Percentiles rank a stretch among this genome's conserved stretches.
Conservation (phyloP, 2,113 vertebrate genomes). For the Cervus canadensis region DNA sequence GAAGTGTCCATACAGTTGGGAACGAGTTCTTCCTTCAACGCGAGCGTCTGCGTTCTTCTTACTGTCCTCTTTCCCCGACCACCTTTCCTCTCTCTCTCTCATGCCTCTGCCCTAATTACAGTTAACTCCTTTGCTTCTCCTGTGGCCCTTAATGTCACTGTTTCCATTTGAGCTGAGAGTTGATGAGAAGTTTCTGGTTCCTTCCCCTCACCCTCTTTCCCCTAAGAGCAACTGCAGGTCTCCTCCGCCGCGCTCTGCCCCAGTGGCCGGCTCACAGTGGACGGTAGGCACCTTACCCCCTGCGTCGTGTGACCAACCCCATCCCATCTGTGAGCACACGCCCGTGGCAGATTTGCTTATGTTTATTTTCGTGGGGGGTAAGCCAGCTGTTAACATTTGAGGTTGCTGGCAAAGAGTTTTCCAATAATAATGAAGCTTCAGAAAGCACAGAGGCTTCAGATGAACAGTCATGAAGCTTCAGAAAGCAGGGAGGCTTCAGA, state of each 20-base stretch:
- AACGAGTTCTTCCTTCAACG: rapidly evolving
- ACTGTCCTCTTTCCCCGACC: rapidly evolving
- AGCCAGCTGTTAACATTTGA: neutral
- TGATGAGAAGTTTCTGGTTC: rapidly evolving
- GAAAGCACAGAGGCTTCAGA: neutral
- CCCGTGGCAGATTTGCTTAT: neutral
- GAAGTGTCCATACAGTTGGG: rapidly evolving
- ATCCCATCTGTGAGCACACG: rapidly evolving
- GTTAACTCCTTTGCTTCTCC: rapidly evolving
- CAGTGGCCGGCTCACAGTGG: rapidly evolving
- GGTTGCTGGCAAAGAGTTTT: neutral
- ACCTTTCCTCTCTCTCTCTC: neutral
- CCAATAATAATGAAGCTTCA: neutral
- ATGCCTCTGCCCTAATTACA: rapidly evolving
- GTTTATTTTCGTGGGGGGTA: neutral
- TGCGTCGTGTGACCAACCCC: rapidly evolving
- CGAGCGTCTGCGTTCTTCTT: rapidly evolving
- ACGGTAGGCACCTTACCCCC: rapidly evolving
- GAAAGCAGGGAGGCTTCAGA: neutral
- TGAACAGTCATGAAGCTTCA: neutral
- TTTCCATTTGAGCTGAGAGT: neutral
- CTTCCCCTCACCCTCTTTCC: rapidly evolving
- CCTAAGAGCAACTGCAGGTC: rapidly evolving
- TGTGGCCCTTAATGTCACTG: rapidly evolving
- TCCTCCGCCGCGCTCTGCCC: rapidly evolving